Evolutionary conservation across 2,888 invertebrate species (phyloP), one percentile per base, ranked within the genome.

Genomic region (Automeris io): DNA sequence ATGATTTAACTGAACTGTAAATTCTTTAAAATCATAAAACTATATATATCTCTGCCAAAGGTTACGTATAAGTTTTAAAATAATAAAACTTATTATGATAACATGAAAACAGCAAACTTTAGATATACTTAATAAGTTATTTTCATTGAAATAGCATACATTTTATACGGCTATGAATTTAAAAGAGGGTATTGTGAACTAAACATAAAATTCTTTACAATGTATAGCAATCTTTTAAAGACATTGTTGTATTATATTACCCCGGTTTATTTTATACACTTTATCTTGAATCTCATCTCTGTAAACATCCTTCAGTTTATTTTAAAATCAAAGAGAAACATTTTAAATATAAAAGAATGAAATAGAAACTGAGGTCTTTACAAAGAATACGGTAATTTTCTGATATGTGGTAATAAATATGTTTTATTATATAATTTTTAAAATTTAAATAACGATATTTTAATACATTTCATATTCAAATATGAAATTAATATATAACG

Each of bases 91-190:
- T n/a, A n/a, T n/a, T n/a, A n/a, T n/a, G n/a, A n/a, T 29, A 4
- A 29, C 1, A 16, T 4, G 4, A 16, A n/a, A 29, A 8, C 4
- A 8, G 16, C 8, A 29, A n/a, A 29, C 16, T 29, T 29, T 29
- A 26, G 12, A 7, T 13, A 8, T 16, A 16, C 13, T 16, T 12
- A 26, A 26, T 26, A 29, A 16, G 13, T 48, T 53, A 51, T 46
- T 43, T 46, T 50, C 49, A 61, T 55, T 61, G 47, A 49, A 51
- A 53, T 53, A 48, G 50, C 46, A 47, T 41, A 42, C 35, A 43
- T 44, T 49, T 54, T 53, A 49, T 44, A 37, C 37, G 38, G 25
- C 37, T 37, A 45, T 48, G 51, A 50, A 49, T 49, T 34, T 43
- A 26, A 39, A 43, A 21, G 26, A 11, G 21, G 11, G 16, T 31